These are phyloP conservation scores for Propithecus coquereli DNA, from an alignment of 2,113 vertebrate genomes.

Conservation along the genomic window DNA sequence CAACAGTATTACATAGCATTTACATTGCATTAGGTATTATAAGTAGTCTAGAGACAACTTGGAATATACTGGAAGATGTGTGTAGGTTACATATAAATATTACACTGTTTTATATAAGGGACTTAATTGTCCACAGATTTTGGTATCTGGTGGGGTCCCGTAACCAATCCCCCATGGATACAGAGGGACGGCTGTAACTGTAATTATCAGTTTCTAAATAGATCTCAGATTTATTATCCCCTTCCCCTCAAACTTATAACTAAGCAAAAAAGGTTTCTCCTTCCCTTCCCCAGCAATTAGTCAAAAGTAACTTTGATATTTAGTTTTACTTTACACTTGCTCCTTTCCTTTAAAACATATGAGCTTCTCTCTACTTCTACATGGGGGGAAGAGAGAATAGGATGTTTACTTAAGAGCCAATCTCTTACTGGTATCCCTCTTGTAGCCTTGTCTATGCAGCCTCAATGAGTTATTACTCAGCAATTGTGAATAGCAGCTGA, in stretches of 20 bases:
- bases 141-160: neutral
- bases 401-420: neutral
- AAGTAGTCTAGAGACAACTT: neutral
- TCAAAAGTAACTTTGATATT: neutral
- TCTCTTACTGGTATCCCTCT: neutral
- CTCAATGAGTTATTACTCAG: constrained; percentile 49
- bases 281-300: neutral
- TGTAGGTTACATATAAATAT: neutral
- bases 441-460: neutral
- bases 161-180: neutral
- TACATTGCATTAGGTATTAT: neutral
- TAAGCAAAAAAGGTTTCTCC: neutral
- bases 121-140: neutral
- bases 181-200: neutral
- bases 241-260: neutral
- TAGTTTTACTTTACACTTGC: neutral
- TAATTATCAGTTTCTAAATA: neutral
- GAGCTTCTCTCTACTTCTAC: neutral
- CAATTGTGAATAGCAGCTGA: constrained; percentile 42
- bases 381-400: neutral
- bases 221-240: neutral
- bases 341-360: neutral
- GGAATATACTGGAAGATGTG: neutral
- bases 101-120: neutral
- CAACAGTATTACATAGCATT: neutral